Evolutionary conservation across 2,888 invertebrate genomes (phyloP).

Genomic region (Carpatolechia fugitivella): DNA sequence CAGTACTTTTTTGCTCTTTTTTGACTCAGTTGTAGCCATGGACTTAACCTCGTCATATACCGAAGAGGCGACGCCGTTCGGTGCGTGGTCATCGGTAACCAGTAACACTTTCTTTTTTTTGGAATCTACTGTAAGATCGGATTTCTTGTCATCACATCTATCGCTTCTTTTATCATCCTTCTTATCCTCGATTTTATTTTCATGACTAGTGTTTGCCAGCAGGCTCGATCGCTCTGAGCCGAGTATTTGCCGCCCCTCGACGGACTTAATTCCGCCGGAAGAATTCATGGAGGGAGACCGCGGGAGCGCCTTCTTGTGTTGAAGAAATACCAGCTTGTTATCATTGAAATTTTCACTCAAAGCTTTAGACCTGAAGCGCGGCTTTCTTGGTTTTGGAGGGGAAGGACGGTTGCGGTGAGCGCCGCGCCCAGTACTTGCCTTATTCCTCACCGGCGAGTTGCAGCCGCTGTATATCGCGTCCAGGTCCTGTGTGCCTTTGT

Average conservation of each 20-base stretch:
- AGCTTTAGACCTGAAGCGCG: conserved; percentile 25
- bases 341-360: conserved; percentile 18
- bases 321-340: neutral
- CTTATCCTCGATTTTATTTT: neutral
- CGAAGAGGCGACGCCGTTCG: neutral
- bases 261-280: neutral
- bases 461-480: neutral
- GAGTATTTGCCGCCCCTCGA: neutral
- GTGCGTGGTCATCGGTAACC: neutral
- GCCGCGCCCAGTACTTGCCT: neutral
- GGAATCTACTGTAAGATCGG: neutral
- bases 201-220: neutral
- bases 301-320: conserved; percentile 4
- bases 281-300: neutral
- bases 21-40: neutral
- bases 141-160: neutral
- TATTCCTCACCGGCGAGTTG: neutral
- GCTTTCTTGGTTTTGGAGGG: neutral
- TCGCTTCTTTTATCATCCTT: neutral
- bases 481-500: conserved; percentile 6
- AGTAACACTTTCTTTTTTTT: neutral
- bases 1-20: conserved; percentile 20
- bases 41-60: neutral
- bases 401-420: neutral
- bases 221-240: neutral